A percentile compares a stretch with the other conserved stretches of the same genome.
Evolutionary conservation across 2,888 invertebrate genomes (phyloP).

Genomic region (Eremobia ochroleuca): DNA sequence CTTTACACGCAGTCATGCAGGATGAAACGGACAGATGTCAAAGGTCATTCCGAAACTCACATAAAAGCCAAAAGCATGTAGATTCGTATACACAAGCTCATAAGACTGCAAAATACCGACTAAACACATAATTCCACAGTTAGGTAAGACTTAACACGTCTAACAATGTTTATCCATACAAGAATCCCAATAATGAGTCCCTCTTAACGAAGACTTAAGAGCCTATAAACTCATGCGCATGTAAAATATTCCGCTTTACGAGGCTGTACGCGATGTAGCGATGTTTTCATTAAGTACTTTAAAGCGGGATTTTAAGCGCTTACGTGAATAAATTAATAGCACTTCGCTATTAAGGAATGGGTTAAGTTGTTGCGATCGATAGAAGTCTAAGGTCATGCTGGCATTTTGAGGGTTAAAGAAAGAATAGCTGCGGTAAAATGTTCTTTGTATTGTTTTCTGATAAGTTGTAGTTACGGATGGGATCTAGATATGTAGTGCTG

Average conservation of each 20-base stretch:
- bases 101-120: neutral
- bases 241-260: conserved; percentile 55
- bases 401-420: neutral
- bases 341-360: conserved; percentile 23
- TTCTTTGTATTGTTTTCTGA: neutral
- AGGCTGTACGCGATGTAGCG: conserved; percentile 41
- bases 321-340: conserved; percentile 60
- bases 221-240: conserved; percentile 50
- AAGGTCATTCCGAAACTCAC: neutral
- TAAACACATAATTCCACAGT: neutral
- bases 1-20: neutral
- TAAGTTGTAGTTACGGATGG: neutral
- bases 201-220: conserved; percentile 40
- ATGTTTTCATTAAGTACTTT: conserved; percentile 61
- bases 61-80: neutral
- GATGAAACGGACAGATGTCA: no score
- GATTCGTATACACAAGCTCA: neutral
- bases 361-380: conserved; percentile 35
- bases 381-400: conserved; percentile 3
- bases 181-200: conserved; percentile 36
- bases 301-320: conserved; percentile 53
- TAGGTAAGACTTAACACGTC: conserved; percentile 5
- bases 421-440: neutral
- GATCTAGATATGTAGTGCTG: neutral
- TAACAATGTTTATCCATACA: conserved; percentile 26